These are phyloP conservation scores for Pediacus dermestoides DNA, from an alignment of 2,888 invertebrate species.

Conservation along the genomic window DNA sequence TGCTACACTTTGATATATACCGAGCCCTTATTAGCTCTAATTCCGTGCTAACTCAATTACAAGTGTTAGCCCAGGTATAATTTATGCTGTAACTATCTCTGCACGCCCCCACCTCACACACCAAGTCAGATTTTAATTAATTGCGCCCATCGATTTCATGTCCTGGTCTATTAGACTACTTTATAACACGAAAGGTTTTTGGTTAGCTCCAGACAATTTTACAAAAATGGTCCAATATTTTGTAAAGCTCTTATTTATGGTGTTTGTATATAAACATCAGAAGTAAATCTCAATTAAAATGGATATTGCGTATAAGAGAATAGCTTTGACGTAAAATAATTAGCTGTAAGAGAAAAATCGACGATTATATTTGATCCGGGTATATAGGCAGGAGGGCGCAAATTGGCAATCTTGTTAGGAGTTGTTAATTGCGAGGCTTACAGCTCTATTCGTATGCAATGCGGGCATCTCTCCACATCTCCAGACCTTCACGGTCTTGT, in stretches of 20 bases:
- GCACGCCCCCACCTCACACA: background rate
- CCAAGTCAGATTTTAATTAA: background rate
- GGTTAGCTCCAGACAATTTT: no score
- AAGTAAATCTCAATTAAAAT: slow-evolving; percentile 38
- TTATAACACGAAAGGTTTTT: no score
- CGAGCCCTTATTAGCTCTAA: slow-evolving; percentile 46
- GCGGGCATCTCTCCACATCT: slow-evolving; percentile 28
- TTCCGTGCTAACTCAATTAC: slow-evolving; percentile 46
- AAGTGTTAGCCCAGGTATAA: slow-evolving; percentile 38
- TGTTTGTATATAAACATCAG: background rate
- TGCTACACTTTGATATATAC: slow-evolving; percentile 46
- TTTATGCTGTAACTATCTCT: slow-evolving; percentile 24
- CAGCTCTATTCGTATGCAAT: slow-evolving; percentile 46
- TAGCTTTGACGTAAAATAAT: slow-evolving; percentile 47
- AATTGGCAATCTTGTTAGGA: slow-evolving; percentile 50
- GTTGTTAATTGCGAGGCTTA: slow-evolving; percentile 49
- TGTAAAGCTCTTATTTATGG: no score
- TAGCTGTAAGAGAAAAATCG: slow-evolving; percentile 46
- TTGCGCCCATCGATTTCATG: slow-evolving; percentile 2
- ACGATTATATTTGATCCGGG: slow-evolving; percentile 47
- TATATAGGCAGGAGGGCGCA: slow-evolving; percentile 36
- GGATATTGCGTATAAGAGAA: slow-evolving; percentile 39
- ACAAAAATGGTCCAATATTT: no score
- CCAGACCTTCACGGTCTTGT: slow-evolving; percentile 20
- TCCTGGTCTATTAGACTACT: no score